Conservation (phyloP, 2,888 invertebrate species). For the Melieria omissa region DNA sequence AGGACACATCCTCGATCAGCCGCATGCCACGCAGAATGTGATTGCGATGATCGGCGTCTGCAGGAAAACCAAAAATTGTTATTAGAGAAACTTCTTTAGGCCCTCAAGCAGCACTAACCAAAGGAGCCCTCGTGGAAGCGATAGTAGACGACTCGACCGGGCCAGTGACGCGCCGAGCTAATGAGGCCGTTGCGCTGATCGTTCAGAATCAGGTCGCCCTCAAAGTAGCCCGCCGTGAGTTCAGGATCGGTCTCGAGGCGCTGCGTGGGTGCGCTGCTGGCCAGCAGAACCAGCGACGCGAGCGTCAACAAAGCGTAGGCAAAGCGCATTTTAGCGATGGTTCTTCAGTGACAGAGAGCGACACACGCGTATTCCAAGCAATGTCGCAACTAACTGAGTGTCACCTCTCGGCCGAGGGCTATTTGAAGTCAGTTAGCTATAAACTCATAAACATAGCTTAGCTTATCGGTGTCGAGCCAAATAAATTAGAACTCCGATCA, state of each 20-base stretch:
- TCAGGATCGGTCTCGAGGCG: constrained; percentile 72
- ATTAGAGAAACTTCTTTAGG: not conserved
- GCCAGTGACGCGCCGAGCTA: constrained; percentile 71
- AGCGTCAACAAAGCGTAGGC: not conserved
- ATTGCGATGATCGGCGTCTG: constrained; percentile 69
- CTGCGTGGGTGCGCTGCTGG: not conserved
- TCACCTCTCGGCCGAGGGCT: too few species aligned
- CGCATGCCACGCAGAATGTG: constrained; percentile 76
- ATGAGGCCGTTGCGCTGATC: constrained; percentile 70
- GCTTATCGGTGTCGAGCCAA: too few species aligned
- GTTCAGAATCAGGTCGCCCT: constrained; percentile 80
- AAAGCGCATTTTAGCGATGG: not conserved
- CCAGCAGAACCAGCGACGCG: not conserved
- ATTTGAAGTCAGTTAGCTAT: too few species aligned
- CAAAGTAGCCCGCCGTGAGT: constrained; percentile 77
- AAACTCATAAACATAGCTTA: too few species aligned
- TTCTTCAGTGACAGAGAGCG: too few species aligned
- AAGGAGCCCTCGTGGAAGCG: constrained; percentile 62
- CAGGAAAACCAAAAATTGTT: not conserved
- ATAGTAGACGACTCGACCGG: constrained; percentile 75
- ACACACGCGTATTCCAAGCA: too few species aligned
- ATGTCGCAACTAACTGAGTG: too few species aligned
- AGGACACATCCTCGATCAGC: constrained; percentile 78
- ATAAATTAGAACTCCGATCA: too few species aligned
- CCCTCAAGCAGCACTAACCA: not conserved